Conservation (phyloP, 2,888 invertebrate genomes). For the Drosophila lacicola region DNA sequence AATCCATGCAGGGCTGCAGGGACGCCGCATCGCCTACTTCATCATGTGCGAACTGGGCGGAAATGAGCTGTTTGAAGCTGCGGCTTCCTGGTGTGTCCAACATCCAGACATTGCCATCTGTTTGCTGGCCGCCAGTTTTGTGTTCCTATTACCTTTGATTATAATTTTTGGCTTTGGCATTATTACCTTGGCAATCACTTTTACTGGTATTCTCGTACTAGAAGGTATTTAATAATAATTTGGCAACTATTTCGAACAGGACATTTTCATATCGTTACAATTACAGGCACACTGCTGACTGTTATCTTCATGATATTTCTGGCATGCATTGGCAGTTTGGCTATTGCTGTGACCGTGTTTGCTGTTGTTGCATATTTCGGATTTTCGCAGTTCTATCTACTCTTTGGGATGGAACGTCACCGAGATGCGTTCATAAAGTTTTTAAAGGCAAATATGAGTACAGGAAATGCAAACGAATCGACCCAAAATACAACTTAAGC, state of each 20-base stretch:
- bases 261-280: background rate
- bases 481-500: background rate
- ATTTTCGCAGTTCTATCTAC: conserved; percentile 78
- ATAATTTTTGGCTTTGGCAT: conserved; percentile 81
- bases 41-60: conserved; percentile 74
- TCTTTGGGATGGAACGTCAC: conserved; percentile 69
- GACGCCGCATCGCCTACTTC: conserved; percentile 42
- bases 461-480: conserved; percentile 30
- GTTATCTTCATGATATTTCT: conserved; percentile 81
- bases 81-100: conserved; percentile 68
- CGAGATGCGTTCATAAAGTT: conserved; percentile 58
- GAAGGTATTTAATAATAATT: conserved; percentile 75
- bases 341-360: conserved; percentile 71
- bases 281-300: conserved; percentile 82
- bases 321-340: conserved; percentile 79
- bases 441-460: conserved; percentile 35
- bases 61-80: conserved; percentile 63
- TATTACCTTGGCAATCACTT: conserved; percentile 82
- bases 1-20: conserved; percentile 54
- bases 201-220: conserved; percentile 83
- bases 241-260: background rate
- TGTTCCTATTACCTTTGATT: conserved; percentile 78
- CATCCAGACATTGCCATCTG: conserved; percentile 74
- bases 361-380: conserved; percentile 82
- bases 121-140: conserved; percentile 60